Conservation (phyloP, 2,888 invertebrate genomes). For the Spodoptera exigua region DNA sequence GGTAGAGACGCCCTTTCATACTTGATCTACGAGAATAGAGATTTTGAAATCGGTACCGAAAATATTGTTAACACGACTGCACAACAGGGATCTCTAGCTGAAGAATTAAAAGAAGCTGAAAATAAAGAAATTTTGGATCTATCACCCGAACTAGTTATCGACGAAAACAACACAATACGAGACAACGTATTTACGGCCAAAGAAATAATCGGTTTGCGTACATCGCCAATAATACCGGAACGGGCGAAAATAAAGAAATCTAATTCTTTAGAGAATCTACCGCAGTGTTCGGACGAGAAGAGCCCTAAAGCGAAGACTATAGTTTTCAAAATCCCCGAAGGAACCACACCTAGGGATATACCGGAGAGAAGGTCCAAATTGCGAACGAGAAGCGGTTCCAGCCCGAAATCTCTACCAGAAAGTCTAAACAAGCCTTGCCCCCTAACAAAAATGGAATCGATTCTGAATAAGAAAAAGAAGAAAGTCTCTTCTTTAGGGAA, state of each 20-base stretch:
- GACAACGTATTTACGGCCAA: conserved; percentile 73
- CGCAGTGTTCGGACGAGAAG: conserved; percentile 69
- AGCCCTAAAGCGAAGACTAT: conserved; percentile 78
- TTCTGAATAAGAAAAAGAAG: conserved; percentile 78
- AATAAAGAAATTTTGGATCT: conserved; percentile 79
- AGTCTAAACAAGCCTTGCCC: conserved; percentile 81
- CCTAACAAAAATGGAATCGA: conserved; percentile 74
- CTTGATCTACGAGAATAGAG: conserved; percentile 76
- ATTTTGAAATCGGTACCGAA: conserved; percentile 64
- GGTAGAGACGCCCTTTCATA: conserved; percentile 84
- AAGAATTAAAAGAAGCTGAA: conserved; percentile 81
- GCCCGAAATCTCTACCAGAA: conserved; percentile 86
- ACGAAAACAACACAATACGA: conserved; percentile 76
- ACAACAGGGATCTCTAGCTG: conserved; percentile 72
- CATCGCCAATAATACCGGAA: conserved; percentile 79
- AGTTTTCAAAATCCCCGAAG: conserved; percentile 82
- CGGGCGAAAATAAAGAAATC: conserved; percentile 81
- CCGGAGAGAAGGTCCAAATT: conserved; percentile 77
- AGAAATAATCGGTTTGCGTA: conserved; percentile 70
- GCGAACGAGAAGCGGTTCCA: conserved; percentile 79
- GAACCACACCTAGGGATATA: conserved; percentile 81
- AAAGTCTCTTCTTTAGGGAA: conserved; percentile 84
- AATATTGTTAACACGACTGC: conserved; percentile 49
- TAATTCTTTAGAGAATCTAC: conserved; percentile 80
- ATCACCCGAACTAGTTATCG: conserved; percentile 83